These are phyloP conservation scores for Zhuqinia jingwanae DNA, from an alignment of 2,888 invertebrate genomes.

Conservation along the genomic window DNA sequence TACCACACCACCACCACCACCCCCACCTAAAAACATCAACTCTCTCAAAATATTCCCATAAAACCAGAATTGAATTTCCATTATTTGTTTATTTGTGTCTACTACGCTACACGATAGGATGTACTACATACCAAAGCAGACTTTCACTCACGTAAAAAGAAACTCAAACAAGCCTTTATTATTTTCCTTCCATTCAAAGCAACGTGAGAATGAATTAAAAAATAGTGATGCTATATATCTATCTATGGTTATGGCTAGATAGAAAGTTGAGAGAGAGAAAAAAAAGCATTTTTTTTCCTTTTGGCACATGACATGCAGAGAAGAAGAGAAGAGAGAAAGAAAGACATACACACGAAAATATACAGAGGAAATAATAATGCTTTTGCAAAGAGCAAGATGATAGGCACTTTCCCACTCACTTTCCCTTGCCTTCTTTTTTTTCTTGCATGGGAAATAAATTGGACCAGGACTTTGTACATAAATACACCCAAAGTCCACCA, in stretches of 20 bases:
- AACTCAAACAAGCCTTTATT: too few species aligned
- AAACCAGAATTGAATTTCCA: slow-evolving; percentile 70
- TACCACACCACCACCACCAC: slow-evolving; percentile 35
- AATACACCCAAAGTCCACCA: not conserved
- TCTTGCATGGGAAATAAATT: slow-evolving; percentile 62
- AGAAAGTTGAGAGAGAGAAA: not conserved
- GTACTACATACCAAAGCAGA: not conserved
- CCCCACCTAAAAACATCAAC: slow-evolving; percentile 65
- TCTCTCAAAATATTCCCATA: slow-evolving; percentile 67
- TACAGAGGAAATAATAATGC: slow-evolving; percentile 18
- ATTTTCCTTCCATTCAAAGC: too few species aligned
- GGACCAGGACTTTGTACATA: slow-evolving; percentile 57
- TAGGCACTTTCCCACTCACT: not conserved
- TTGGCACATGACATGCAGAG: slow-evolving; percentile 33
- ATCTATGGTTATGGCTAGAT: not conserved
- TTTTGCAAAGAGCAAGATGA: slow-evolving; percentile 44
- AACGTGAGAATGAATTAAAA: too few species aligned
- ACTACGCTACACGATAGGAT: not conserved
- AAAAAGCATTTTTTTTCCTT: slow-evolving; percentile 19
- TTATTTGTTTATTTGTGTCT: slow-evolving; percentile 56
- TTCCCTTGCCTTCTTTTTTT: not conserved
- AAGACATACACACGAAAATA: too few species aligned
- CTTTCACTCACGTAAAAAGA: not conserved
- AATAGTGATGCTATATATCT: too few species aligned
- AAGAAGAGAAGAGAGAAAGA: too few species aligned